phyloP scores from a whole-genome alignment of 2,113 vertebrate genomes.

The Symphodus melops region DNA sequence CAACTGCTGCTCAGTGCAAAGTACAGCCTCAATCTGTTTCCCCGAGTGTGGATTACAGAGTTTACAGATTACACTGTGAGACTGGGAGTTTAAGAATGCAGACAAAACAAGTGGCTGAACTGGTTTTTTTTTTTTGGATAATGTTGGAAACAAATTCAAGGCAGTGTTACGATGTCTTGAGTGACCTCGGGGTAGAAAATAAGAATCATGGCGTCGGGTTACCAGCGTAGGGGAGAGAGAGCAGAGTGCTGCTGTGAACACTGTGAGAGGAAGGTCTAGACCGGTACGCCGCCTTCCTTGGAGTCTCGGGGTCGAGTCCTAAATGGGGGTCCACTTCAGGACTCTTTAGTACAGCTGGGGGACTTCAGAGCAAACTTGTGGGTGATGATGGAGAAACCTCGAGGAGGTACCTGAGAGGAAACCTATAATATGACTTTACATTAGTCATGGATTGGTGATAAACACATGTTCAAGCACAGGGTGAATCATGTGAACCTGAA shows the following conservation, averaged over 20 bases:
- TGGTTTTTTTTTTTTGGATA: slow-evolving; percentile 14
- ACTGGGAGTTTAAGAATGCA: slow-evolving; percentile 36
- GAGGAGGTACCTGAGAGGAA: no score
- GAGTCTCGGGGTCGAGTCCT: no score
- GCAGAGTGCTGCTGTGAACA: background rate
- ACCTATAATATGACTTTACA: no score
- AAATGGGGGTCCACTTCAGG: no score
- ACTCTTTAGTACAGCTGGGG: no score
- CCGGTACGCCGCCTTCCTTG: no score
- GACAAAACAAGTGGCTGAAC: slow-evolving; percentile 25
- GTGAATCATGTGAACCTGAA: no score
- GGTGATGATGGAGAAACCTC: no score
- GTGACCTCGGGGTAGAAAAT: background rate
- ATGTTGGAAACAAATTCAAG: background rate
- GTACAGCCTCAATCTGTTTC: slow-evolving; percentile 26
- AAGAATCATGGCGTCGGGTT: slow-evolving; percentile 3
- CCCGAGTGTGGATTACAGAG: slow-evolving; percentile 41
- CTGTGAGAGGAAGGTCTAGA: no score
- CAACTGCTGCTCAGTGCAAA: slow-evolving; percentile 7
- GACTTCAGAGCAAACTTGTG: no score
- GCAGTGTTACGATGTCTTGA: slow-evolving; percentile 15
- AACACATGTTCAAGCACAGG: no score
- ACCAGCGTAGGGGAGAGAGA: background rate
- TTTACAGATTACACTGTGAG: slow-evolving; percentile 35
- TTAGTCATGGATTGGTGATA: no score